Evolutionary conservation across 30 jellyfish, hydroid and myxozoan species (phyloP).

Genomic region (Sanderia malayensis): DNA sequence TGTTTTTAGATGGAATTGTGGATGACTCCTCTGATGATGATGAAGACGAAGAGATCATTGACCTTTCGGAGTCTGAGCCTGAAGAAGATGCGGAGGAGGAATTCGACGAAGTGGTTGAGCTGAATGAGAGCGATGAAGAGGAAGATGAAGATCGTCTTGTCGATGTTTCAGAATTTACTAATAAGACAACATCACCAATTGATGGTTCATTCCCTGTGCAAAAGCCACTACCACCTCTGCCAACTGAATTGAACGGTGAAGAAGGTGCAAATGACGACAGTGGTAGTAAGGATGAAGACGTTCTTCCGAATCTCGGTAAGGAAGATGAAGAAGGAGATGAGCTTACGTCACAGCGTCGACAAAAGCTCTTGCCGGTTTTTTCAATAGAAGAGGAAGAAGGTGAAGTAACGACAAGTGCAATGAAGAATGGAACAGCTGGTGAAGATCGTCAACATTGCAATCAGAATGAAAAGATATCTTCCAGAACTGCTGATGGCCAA

Average conservation of each 20-base stretch:
- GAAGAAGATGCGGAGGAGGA: conserved; percentile 28
- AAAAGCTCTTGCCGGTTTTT: conserved; percentile 9
- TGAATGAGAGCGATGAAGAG: conserved; percentile 47
- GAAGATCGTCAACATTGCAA: neutral
- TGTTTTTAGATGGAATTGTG: conserved; percentile 33
- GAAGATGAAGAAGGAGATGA: conserved; percentile 21
- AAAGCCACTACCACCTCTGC: conserved; percentile 57
- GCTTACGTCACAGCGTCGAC: neutral
- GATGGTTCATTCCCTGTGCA: conserved; percentile 1
- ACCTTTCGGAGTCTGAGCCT: conserved; percentile 61
- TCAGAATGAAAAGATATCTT: neutral
- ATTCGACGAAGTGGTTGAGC: conserved; percentile 22
- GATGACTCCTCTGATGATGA: conserved; percentile 66
- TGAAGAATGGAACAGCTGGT: neutral
- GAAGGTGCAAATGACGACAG: neutral
- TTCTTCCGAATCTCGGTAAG: neutral
- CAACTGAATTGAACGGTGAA: neutral
- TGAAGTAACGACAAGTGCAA: too few species aligned
- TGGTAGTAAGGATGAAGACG: neutral
- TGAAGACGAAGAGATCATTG: conserved; percentile 68
- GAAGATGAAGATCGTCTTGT: conserved; percentile 32
- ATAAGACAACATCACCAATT: conserved; percentile 7
- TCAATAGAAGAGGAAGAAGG: conserved; percentile 31
- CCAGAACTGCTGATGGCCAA: neutral
- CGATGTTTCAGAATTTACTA: neutral